phyloP scores from a whole-genome alignment of 2,888 invertebrate species.

The Callyntrura sp. region DNA sequence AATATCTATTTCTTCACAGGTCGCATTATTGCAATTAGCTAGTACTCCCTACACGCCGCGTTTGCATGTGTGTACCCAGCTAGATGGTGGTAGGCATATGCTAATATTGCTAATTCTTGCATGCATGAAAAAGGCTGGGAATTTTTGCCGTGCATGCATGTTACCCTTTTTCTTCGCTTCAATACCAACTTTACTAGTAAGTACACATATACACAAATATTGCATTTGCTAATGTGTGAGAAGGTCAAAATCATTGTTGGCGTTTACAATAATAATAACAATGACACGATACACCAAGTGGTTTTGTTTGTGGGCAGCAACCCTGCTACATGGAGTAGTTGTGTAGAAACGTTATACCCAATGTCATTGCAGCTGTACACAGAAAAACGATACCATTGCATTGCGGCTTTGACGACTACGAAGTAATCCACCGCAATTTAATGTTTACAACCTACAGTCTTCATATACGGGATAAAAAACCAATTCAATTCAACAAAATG shows the following conservation, averaged over 20 bases:
- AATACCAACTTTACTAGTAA: neutral
- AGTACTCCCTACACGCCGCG: neutral
- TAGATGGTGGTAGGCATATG: neutral
- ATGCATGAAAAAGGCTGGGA: constrained; percentile 33
- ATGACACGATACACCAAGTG: neutral
- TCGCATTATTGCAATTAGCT: neutral
- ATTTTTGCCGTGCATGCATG: neutral
- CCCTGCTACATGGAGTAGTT: no score
- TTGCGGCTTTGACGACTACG: neutral
- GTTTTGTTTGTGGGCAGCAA: neutral
- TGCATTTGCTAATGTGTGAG: neutral
- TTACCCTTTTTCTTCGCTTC: neutral
- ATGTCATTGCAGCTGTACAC: no score
- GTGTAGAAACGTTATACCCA: no score
- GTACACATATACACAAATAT: neutral
- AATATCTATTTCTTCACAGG: constrained; percentile 2
- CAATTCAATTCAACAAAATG: neutral
- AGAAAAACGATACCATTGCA: no score
- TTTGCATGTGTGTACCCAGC: neutral
- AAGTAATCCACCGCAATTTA: constrained; percentile 20
- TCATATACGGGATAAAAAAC: neutral
- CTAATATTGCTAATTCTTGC: constrained; percentile 12
- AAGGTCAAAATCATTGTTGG: constrained; percentile 57
- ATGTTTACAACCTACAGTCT: neutral
- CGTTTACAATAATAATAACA: neutral